These are phyloP conservation scores for Oreocharis arfaki DNA, from an alignment of 2,113 vertebrate genomes.

Conservation along the genomic window DNA sequence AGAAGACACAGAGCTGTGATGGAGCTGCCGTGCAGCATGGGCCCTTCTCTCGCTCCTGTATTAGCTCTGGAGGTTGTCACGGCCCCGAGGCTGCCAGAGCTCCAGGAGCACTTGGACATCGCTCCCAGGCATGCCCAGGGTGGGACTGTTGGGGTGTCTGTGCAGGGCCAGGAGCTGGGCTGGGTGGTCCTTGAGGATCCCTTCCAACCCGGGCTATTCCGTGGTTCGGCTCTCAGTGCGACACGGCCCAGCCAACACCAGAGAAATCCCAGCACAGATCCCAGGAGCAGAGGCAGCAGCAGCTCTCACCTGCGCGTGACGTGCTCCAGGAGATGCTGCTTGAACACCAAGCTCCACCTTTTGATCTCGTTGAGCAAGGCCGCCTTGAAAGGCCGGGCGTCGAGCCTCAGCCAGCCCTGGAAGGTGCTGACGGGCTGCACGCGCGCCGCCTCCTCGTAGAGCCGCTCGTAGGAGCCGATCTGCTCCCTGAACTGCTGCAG, in stretches of 20 bases:
- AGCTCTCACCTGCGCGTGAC: slow-evolving; percentile 84
- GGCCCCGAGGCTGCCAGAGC: background rate
- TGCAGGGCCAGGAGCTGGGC: background rate
- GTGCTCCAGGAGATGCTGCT: slow-evolving; percentile 88
- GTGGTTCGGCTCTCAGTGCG: fast-evolving
- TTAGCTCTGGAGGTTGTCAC: background rate
- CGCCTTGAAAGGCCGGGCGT: slow-evolving; percentile 78
- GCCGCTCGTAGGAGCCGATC: slow-evolving; percentile 84
- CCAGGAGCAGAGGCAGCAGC: background rate
- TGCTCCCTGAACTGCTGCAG: slow-evolving; percentile 81
- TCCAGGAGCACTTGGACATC: fast-evolving
- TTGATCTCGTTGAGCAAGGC: slow-evolving; percentile 85
- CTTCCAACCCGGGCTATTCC: background rate
- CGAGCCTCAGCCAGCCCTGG: slow-evolving; percentile 84
- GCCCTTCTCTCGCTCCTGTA: background rate
- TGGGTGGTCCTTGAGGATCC: background rate
- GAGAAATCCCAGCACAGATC: background rate
- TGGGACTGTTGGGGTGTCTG: background rate
- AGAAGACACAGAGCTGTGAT: background rate
- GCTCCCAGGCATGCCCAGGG: background rate
- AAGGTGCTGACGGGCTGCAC: slow-evolving; percentile 77
- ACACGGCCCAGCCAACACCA: background rate
- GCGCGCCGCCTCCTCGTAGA: slow-evolving; percentile 78
- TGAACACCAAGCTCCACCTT: slow-evolving; percentile 92
- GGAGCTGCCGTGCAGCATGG: background rate